A percentile compares a stretch with the other conserved stretches of the same genome.
Conservation (phyloP, 2,113 vertebrate species). For the Opisthocomus hoazin region DNA sequence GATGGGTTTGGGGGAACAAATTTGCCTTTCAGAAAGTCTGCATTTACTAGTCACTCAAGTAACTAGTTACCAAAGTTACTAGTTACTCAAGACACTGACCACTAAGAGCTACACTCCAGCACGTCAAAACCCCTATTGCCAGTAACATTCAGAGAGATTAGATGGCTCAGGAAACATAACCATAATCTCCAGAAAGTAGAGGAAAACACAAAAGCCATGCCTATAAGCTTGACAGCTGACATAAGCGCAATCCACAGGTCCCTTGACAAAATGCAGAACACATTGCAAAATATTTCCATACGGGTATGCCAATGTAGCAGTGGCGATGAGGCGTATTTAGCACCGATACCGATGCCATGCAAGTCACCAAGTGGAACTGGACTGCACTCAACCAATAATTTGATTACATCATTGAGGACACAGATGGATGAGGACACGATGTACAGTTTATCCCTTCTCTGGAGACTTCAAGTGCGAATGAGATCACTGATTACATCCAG, state of each 20-base stretch:
- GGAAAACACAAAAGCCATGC: background rate
- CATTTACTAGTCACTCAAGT: background rate
- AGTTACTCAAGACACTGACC: background rate
- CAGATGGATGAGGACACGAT: background rate
- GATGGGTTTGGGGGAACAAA: background rate
- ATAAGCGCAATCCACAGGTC: background rate
- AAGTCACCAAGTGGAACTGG: background rate
- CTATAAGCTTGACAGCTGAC: background rate
- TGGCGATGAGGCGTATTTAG: background rate
- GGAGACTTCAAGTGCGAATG: constrained; percentile 17
- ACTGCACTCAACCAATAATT: background rate
- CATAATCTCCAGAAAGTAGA: background rate
- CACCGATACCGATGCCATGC: background rate
- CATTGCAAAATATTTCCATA: background rate
- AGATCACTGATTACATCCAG: constrained; percentile 53
- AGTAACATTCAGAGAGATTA: background rate
- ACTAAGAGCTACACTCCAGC: background rate
- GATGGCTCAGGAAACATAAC: background rate
- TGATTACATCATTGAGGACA: background rate
- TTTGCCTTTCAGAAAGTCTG: background rate
- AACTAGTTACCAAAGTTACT: background rate
- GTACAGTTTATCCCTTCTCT: background rate
- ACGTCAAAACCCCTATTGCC: background rate
- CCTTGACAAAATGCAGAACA: background rate
- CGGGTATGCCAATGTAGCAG: background rate